phyloP scores from a whole-genome alignment of 1,140 invertebrate genomes.

The Schlechtendalia chinensis region DNA sequence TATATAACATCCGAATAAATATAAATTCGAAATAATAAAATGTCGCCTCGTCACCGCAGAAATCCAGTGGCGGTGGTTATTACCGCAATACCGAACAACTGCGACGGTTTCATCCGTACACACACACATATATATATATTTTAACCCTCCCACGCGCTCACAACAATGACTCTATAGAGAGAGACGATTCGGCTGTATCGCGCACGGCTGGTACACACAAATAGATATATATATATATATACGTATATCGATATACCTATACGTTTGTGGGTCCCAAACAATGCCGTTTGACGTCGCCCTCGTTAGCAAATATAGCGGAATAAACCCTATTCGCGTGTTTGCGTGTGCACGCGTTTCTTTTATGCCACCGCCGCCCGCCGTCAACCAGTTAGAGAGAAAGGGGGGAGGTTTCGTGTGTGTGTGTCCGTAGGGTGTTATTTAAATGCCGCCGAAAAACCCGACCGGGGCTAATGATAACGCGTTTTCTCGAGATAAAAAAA shows the following conservation, averaged over 20 bases:
- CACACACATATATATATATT: neutral
- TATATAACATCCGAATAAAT: constrained; percentile 10
- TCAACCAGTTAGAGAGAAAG: neutral
- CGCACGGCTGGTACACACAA: neutral
- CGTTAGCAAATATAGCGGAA: constrained; percentile 48
- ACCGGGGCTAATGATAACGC: neutral
- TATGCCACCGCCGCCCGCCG: neutral
- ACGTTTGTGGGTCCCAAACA: constrained; percentile 27
- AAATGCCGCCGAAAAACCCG: neutral
- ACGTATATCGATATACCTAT: neutral
- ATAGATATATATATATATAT: constrained; percentile 24
- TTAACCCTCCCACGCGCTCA: constrained; percentile 25
- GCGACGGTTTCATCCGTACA: neutral
- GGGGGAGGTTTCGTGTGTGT: constrained; percentile 13
- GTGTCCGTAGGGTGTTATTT: neutral
- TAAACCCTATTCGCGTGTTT: constrained; percentile 21
- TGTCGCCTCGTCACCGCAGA: constrained; percentile 41
- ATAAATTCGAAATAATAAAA: constrained; percentile 34
- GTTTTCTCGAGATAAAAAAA: no score
- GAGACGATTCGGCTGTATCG: constrained; percentile 40
- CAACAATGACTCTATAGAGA: constrained; percentile 39
- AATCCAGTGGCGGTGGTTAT: constrained; percentile 24
- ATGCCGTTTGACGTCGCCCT: constrained; percentile 46
- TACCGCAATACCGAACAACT: constrained; percentile 27
- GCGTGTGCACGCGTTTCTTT: neutral